Evolutionary conservation across 2,797 vertebrate species (phyloP).

Genomic region (Miichthys miiuy): DNA sequence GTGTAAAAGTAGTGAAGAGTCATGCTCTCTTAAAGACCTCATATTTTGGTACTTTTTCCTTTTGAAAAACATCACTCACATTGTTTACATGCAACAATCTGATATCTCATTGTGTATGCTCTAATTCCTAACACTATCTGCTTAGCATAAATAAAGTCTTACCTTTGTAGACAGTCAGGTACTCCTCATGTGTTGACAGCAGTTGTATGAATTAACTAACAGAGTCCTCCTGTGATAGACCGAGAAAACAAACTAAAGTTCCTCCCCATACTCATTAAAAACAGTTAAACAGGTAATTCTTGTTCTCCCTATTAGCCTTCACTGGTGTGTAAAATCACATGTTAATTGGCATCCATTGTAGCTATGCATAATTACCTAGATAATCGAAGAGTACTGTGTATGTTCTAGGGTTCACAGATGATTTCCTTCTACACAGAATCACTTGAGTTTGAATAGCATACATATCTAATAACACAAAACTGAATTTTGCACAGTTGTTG

Average conservation of each 20-base stretch:
- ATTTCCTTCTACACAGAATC: no score
- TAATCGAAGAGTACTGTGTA: no score
- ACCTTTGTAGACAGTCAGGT: slow-evolving; percentile 17
- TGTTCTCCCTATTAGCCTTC: not conserved
- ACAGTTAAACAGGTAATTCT: slow-evolving; percentile 13
- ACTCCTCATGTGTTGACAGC: not conserved
- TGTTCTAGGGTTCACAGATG: no score
- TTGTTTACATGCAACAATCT: not conserved
- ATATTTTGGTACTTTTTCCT: not conserved
- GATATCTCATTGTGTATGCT: not conserved
- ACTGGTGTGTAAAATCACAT: rapidly evolving
- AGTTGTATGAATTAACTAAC: not conserved
- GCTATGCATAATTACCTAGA: no score
- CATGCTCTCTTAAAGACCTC: no score
- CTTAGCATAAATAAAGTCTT: not conserved
- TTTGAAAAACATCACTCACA: not conserved
- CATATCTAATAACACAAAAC: no score
- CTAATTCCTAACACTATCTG: no score
- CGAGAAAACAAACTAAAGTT: not conserved
- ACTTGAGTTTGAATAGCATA: no score
- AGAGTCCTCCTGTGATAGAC: not conserved
- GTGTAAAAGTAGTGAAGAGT: no score
- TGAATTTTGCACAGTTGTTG: no score
- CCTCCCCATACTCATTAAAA: not conserved
- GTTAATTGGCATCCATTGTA: rapidly evolving